Percentiles rank a stretch among this genome's conserved stretches.
These are phyloP conservation scores for Strigamia crassipes DNA, from an alignment of 2,888 invertebrate genomes.

Conservation along the genomic window DNA sequence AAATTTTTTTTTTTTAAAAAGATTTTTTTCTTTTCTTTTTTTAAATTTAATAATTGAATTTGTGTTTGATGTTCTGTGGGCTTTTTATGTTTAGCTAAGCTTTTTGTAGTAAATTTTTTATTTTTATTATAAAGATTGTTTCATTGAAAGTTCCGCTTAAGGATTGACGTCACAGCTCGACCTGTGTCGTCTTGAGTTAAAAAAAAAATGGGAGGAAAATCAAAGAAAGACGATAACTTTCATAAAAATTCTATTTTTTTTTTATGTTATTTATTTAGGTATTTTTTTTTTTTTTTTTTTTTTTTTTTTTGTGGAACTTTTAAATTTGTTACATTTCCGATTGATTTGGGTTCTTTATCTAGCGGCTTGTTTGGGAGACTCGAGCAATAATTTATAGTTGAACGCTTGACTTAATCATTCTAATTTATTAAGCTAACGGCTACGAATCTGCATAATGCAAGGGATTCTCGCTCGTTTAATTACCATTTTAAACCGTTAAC, in stretches of 20 bases:
- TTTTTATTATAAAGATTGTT: not conserved
- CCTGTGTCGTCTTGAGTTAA: not conserved
- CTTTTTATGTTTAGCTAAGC: not conserved
- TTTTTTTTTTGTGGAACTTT: not conserved
- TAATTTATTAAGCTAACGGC: constrained; percentile 2
- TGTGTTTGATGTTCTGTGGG: not conserved
- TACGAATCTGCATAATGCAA: not conserved
- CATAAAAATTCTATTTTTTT: not conserved
- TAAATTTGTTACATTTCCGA: not conserved
- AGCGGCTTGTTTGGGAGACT: not conserved
- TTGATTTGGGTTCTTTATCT: not conserved
- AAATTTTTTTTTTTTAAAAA: not conserved
- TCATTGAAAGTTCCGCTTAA: constrained; percentile 8
- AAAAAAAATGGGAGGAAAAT: not conserved
- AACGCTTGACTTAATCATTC: not conserved
- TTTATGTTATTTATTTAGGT: not conserved
- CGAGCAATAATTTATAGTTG: not conserved
- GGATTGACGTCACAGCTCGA: constrained; percentile 14
- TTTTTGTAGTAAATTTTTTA: not conserved
- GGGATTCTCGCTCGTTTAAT: not conserved
- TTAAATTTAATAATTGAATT: not conserved
- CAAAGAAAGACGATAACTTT: not conserved
- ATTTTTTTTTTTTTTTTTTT: not conserved
- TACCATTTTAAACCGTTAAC: not conserved
- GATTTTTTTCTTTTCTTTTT: not conserved